phyloP scores from a whole-genome alignment of 2,113 vertebrate species.

The Gopherus flavomarginatus region DNA sequence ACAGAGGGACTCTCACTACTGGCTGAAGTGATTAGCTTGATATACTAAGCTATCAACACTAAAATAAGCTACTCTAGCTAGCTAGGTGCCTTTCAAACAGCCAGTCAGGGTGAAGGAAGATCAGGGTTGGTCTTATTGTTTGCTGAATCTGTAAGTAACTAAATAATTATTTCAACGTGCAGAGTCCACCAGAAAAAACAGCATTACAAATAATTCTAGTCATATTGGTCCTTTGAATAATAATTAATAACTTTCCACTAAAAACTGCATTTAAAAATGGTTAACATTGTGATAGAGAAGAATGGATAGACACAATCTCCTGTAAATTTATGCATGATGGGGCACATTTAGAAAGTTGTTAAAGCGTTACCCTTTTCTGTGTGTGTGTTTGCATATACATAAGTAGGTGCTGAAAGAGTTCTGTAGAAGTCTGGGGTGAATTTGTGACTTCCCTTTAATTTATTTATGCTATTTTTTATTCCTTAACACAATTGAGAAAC shows the following conservation, averaged over 20 bases:
- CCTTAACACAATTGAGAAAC: neutral
- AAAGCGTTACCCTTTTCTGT: neutral
- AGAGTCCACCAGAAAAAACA: neutral
- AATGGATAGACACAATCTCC: neutral
- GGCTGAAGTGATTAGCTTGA: neutral
- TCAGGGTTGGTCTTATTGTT: neutral
- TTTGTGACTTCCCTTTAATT: neutral
- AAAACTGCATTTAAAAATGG: neutral
- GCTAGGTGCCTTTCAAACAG: conserved; percentile 2
- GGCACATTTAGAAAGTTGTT: neutral
- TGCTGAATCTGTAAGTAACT: neutral
- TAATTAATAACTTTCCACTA: neutral
- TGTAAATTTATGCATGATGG: rapidly evolving
- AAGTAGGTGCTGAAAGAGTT: neutral
- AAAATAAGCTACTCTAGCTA: neutral
- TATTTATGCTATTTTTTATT: neutral
- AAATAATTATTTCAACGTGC: neutral
- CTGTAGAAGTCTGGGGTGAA: neutral
- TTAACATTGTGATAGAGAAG: neutral
- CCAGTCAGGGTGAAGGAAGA: neutral
- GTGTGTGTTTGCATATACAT: neutral
- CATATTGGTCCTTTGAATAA: neutral
- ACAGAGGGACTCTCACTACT: neutral
- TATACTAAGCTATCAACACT: neutral
- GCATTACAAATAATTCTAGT: neutral